Base-by-base conservation (phyloP, 2,797 vertebrate species). In the Capromys pilorides region DNA sequence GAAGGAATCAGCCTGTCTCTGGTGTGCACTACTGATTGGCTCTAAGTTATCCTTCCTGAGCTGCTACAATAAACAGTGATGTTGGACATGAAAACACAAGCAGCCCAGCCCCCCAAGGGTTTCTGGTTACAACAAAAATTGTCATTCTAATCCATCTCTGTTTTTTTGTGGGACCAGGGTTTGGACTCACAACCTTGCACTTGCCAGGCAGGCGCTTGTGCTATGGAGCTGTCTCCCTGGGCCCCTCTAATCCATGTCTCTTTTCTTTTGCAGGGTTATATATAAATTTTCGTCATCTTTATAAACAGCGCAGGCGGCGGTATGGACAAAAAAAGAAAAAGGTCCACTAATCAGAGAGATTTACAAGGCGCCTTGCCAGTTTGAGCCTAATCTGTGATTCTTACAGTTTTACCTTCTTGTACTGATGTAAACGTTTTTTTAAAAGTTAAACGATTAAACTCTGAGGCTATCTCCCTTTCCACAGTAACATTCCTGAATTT, bases 261-360 rank as follows among this genome's bases (percentile, higher is more conserved):
- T 69, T 0, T 94, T 96, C 67, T 91, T 91, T 97, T 96, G 22
- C 97, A 99, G 99, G 99, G 80, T 93, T 99, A 57, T 99, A 98
- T 95, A 97, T 99, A 97, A 99, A 99, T 98, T 99, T 98, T 95
- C 99, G 98, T 39, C 98, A 99, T 97, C 98, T 99, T 94, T 99
- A 99, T 98, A 99, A 99, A 98, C 99, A 99, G 97, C 99, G 99
- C 97, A 99, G 98, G 95, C 98, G 98, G 88, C 98, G 98, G 84
- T 99, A 99, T 75, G 98, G 98, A 93, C 98, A 98, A 95, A 99
- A 98, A 98, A 99, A 99, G 98, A 99, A 99, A 96, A 99, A 99
- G 98, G 95, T 98, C 85, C 98, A 99, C 85, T 99, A 97, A 98
- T 89, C 31, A 59, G 86, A n/a, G n/a, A n/a, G n/a, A 87, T 86